Evolutionary conservation across 2,888 invertebrate genomes (phyloP).

Genomic region (Allophyes oxyacanthae): DNA sequence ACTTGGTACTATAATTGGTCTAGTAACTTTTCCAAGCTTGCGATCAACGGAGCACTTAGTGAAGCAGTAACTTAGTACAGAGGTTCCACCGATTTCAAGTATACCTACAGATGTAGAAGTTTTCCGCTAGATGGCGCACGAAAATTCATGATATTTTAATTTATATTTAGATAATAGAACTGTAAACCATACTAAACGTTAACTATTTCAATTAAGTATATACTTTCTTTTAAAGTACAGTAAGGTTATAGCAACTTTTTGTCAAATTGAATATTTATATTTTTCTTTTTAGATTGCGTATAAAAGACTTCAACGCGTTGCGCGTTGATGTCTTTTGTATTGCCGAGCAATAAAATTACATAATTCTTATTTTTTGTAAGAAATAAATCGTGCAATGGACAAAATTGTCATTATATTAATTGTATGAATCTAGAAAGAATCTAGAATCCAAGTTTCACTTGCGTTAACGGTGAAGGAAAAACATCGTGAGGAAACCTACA

Average conservation of each 20-base stretch:
- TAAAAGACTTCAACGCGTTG: slow-evolving; percentile 36
- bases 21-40: not conserved
- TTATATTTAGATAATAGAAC: not conserved
- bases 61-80: not conserved
- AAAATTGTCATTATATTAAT: too few relatives aligned
- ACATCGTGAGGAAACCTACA: too few relatives aligned
- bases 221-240: not conserved
- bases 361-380: not conserved
- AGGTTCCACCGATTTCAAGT: not conserved
- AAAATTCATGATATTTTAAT: not conserved
- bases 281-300: not conserved
- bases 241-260: not conserved
- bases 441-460: too few relatives aligned
- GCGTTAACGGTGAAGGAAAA: too few relatives aligned
- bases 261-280: too few relatives aligned
- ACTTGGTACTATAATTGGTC: not conserved
- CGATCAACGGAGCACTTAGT: not conserved
- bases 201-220: not conserved
- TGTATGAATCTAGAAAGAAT: too few relatives aligned
- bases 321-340: slow-evolving; percentile 69
- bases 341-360: not conserved
- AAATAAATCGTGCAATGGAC: too few relatives aligned
- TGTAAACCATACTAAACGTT: not conserved
- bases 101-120: not conserved
- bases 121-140: slow-evolving; percentile 29